A percentile compares a stretch with the other conserved stretches of the same genome.
Evolutionary conservation across 2,888 invertebrate genomes (phyloP).

Genomic region (Drosophila infuscata): DNA sequence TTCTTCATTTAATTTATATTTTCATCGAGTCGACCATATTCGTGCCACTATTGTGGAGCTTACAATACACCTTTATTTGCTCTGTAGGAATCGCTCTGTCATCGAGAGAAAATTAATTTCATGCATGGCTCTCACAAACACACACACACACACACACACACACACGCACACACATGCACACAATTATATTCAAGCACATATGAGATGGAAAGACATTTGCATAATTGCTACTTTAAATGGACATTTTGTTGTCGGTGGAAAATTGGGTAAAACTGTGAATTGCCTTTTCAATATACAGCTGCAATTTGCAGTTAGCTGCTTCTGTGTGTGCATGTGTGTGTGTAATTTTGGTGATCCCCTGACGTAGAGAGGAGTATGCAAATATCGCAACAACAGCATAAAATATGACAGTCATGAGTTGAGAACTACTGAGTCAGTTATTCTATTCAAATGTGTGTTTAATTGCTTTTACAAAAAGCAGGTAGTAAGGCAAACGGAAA

Average conservation of each 20-base stretch:
- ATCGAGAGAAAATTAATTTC: slow-evolving; percentile 18
- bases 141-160: not conserved
- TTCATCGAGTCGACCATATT: slow-evolving; percentile 6
- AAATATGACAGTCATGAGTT: slow-evolving; percentile 3
- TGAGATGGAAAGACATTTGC: slow-evolving; percentile 53
- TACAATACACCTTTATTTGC: slow-evolving; percentile 9
- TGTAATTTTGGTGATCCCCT: slow-evolving; percentile 1
- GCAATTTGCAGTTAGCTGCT: slow-evolving; percentile 44
- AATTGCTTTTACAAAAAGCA: slow-evolving; percentile 7
- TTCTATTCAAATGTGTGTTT: not conserved
- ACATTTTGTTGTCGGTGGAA: slow-evolving; percentile 32
- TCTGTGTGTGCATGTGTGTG: not conserved
- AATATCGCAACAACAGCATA: slow-evolving; percentile 1
- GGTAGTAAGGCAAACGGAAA: slow-evolving; percentile 24
- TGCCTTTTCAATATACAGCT: slow-evolving; percentile 55
- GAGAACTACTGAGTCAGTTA: not conserved
- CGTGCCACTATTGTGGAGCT: not conserved
- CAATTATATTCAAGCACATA: slow-evolving; percentile 12
- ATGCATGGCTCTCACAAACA: slow-evolving; percentile 8
- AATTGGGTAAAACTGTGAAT: slow-evolving; percentile 47
- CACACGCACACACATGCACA: not conserved
- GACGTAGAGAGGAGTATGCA: not conserved
- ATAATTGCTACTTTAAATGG: slow-evolving; percentile 52
- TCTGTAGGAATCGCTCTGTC: slow-evolving; percentile 14
- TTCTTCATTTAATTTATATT: slow-evolving; percentile 4